Evolutionary conservation across 1,140 invertebrate species (phyloP).

Genomic region (Rhizoglyphus robini): DNA sequence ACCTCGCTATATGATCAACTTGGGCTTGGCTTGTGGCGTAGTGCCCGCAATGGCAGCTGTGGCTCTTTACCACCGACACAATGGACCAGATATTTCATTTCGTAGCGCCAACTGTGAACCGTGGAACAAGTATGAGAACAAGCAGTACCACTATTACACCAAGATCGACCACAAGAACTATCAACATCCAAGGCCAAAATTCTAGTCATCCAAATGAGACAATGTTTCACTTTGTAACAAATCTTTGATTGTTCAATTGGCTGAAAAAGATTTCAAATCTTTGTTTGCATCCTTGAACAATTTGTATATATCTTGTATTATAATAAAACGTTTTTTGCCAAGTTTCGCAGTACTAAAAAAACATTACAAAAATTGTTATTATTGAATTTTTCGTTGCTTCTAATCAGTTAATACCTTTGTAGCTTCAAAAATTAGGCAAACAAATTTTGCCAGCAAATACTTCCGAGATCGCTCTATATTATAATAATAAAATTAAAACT

Average conservation of each 20-base stretch:
- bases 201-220: too few species aligned
- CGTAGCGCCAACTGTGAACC: background rate
- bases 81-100: background rate
- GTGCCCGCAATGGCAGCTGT: background rate
- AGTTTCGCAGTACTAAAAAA: too few species aligned
- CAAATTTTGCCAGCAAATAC: slow-evolving; percentile 95
- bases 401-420: too few species aligned
- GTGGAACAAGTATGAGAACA: background rate
- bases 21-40: background rate
- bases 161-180: background rate
- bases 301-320: background rate
- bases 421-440: slow-evolving; percentile 68
- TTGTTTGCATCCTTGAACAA: background rate
- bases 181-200: background rate
- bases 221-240: too few species aligned
- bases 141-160: background rate
- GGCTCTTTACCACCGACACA: background rate
- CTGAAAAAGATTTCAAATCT: too few species aligned
- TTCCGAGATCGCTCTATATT: slow-evolving; percentile 67
- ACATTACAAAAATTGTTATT: background rate
- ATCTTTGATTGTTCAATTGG: too few species aligned
- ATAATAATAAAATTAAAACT: background rate
- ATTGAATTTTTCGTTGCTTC: background rate
- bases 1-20: background rate
- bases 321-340: too few species aligned